Conservation (phyloP, 2,113 vertebrate species). For the Psephotus haematonotus region DNA sequence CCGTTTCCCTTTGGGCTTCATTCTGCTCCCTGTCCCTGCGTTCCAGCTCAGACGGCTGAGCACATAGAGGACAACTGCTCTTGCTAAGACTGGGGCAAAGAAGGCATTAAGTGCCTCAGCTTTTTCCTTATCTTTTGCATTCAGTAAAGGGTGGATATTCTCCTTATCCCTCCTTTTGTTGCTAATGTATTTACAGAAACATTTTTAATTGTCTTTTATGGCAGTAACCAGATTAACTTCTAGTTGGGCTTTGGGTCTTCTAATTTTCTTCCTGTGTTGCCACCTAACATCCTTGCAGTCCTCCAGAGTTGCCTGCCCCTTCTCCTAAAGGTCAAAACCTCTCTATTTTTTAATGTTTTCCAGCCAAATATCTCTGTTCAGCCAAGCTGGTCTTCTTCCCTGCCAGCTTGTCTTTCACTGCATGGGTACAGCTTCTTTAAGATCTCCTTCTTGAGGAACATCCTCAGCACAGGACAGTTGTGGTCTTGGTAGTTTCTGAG, state of each 20-base stretch:
- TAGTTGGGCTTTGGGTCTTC: background rate
- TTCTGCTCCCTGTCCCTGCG: background rate
- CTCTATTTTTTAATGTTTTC: background rate
- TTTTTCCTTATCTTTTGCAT: background rate
- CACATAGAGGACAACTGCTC: background rate
- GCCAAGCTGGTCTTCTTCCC: background rate
- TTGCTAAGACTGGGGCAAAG: background rate
- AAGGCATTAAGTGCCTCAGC: background rate
- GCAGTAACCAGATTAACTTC: background rate
- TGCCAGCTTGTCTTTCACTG: fast-evolving
- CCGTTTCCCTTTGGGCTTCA: background rate
- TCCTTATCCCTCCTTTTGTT: background rate
- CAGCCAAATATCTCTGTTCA: background rate
- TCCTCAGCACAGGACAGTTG: background rate
- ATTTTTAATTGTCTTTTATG: background rate
- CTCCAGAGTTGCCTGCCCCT: background rate
- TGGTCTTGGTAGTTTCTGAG: background rate
- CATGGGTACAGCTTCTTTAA: background rate
- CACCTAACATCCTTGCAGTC: too few species aligned
- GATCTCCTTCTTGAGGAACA: background rate
- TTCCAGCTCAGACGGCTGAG: background rate
- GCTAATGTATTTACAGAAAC: background rate
- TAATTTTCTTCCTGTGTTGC: background rate
- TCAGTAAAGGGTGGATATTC: background rate
- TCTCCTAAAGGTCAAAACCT: background rate